Conservation (phyloP, 2,797 vertebrate genomes). For the Columba guinea region DNA sequence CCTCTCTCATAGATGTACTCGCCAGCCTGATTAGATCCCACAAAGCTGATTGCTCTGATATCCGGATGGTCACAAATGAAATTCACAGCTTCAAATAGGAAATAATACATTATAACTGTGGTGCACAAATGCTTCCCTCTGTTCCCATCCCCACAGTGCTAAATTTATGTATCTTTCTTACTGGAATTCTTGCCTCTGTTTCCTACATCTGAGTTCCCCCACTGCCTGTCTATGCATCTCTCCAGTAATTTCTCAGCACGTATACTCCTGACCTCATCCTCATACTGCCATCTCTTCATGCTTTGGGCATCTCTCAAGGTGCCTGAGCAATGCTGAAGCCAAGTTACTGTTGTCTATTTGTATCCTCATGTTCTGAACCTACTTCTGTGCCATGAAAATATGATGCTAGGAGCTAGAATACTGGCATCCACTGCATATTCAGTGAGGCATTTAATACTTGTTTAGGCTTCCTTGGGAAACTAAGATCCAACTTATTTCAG, state of each 20-base stretch:
- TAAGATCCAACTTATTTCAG: not conserved
- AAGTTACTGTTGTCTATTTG: not conserved
- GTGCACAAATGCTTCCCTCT: not conserved
- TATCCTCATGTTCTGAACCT: not conserved
- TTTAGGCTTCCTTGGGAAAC: not conserved
- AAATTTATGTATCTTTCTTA: not conserved
- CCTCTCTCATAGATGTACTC: slow-evolving; percentile 96
- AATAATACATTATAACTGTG: slow-evolving; percentile 24
- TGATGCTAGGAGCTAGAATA: not conserved
- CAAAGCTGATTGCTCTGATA: slow-evolving; percentile 98
- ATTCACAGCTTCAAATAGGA: slow-evolving; percentile 88
- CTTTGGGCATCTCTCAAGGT: not conserved
- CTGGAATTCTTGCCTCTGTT: not conserved
- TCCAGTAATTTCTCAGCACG: not conserved
- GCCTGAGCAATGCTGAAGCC: not conserved
- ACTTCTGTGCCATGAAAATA: not conserved
- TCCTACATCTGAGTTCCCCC: not conserved
- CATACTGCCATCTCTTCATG: not conserved
- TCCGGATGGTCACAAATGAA: slow-evolving; percentile 96
- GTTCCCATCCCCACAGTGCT: not conserved
- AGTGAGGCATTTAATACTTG: not conserved
- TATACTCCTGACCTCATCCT: not conserved
- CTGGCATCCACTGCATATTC: not conserved
- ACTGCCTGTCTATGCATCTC: not conserved
- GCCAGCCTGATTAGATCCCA: slow-evolving; percentile 97